Evolutionary conservation across 2,797 vertebrate genomes (phyloP).

Genomic region (Acipenser ruthenus): DNA sequence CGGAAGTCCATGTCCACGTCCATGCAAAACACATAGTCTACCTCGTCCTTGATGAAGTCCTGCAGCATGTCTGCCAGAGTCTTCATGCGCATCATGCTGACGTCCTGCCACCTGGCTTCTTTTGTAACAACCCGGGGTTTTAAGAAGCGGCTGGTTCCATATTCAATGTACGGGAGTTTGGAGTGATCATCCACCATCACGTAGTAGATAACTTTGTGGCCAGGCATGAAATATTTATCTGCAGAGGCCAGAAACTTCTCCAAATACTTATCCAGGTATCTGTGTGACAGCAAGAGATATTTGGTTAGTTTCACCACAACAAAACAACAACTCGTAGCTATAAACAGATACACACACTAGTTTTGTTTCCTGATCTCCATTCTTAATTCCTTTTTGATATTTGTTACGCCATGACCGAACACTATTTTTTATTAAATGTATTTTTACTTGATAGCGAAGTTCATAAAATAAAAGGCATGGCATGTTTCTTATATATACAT

Average conservation of each 20-base stretch:
- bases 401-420: no score
- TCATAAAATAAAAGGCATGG: no score
- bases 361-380: no score
- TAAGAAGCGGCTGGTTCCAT: slow-evolving; percentile 27
- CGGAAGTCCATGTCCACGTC: slow-evolving; percentile 41
- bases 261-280: slow-evolving; percentile 39
- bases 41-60: slow-evolving; percentile 30
- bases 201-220: slow-evolving; percentile 39
- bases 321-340: no score
- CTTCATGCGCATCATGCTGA: slow-evolving; percentile 43
- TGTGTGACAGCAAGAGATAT: slow-evolving; percentile 9
- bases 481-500: no score
- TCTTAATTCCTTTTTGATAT: no score
- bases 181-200: slow-evolving; percentile 33
- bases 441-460: no score
- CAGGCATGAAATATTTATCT: slow-evolving; percentile 36
- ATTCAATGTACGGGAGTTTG: slow-evolving; percentile 25
- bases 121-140: slow-evolving; percentile 27
- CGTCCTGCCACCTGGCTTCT: slow-evolving; percentile 39
- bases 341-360: no score
- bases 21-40: slow-evolving; percentile 42
- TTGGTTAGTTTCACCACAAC: no score
- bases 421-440: no score
- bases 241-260: slow-evolving; percentile 37
- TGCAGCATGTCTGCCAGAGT: slow-evolving; percentile 32